Conservation (phyloP, 2,113 vertebrate species). For the Egretta garzetta region DNA sequence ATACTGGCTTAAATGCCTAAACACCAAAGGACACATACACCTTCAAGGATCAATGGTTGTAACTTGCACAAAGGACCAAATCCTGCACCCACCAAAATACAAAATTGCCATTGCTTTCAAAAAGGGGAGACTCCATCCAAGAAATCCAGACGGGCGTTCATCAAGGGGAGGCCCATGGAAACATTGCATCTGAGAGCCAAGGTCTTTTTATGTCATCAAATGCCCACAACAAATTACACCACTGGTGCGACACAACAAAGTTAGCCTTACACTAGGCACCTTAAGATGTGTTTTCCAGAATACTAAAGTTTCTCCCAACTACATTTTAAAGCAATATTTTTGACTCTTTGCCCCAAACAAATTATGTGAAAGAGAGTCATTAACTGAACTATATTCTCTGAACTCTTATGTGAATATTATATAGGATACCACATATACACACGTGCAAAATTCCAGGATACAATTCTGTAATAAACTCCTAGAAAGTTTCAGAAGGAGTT, state of each 20-base stretch:
- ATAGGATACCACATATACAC: background rate
- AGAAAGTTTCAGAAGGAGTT: background rate
- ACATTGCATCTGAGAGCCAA: background rate
- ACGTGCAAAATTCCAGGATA: background rate
- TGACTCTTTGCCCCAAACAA: background rate
- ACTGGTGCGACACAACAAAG: background rate
- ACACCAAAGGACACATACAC: background rate
- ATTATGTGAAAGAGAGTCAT: background rate
- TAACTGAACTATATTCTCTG: background rate
- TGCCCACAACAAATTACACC: background rate
- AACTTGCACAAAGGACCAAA: background rate
- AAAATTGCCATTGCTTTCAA: background rate
- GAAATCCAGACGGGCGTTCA: background rate
- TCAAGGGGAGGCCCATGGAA: background rate
- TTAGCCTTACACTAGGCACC: background rate
- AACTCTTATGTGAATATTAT: background rate
- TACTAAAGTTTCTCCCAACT: background rate
- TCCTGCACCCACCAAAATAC: background rate
- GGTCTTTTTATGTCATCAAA: background rate
- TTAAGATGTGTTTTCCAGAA: background rate
- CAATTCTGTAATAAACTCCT: background rate
- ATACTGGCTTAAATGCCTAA: background rate
- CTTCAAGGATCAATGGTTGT: background rate
- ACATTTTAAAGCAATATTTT: background rate
- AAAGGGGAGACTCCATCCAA: background rate